Conservation (phyloP, 2,113 vertebrate genomes). For the Vulpes ferrilata region DNA sequence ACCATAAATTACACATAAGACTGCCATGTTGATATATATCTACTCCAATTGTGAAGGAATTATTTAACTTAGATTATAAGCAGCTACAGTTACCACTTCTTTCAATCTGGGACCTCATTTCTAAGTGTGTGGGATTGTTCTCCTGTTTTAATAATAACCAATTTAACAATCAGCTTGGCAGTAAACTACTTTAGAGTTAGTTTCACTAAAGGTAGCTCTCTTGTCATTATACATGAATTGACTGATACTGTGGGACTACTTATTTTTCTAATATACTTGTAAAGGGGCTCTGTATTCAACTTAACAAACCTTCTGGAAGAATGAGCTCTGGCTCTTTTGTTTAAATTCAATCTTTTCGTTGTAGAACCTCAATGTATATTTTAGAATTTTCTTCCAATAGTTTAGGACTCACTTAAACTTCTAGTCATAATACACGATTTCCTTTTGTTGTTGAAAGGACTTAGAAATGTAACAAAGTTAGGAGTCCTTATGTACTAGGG, state of each 20-base stretch:
- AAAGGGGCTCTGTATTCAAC: conserved; percentile 5
- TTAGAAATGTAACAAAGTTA: not conserved
- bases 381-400: no score
- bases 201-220: not conserved
- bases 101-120: not conserved
- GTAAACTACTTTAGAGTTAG: conserved; percentile 13
- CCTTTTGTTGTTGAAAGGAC: not conserved
- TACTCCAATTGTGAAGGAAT: conserved; percentile 22
- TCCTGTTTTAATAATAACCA: not conserved
- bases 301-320: not conserved
- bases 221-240: not conserved
- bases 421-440: not conserved
- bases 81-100: not conserved
- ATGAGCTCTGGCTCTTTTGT: no score
- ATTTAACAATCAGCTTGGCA: conserved; percentile 13
- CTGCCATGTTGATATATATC: not conserved
- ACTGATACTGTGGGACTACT: not conserved
- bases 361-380: no score
- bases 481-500: no score
- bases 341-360: no score
- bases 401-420: no score
- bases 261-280: not conserved
- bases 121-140: not conserved
- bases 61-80: conserved; percentile 40
- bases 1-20: not conserved